Percentiles rank a stretch among this genome's conserved stretches.
Conservation (phyloP, 1,140 invertebrate species). For the Trichonephila clavata region DNA sequence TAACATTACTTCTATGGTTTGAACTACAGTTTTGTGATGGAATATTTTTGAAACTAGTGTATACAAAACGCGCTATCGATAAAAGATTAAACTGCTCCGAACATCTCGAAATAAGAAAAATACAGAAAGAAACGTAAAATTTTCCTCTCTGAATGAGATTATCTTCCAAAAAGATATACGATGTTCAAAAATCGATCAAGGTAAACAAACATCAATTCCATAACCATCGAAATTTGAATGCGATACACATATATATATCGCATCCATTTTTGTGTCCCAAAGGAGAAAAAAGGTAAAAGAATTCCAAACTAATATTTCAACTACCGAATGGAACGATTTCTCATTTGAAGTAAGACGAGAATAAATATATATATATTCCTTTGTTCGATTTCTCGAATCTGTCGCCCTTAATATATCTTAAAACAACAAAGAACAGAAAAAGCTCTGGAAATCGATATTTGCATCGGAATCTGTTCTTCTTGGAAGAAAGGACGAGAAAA, state of each 20-base stretch:
- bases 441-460: constrained; percentile 32
- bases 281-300: background rate
- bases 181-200: constrained; percentile 35
- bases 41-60: background rate
- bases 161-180: background rate
- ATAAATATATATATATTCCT: constrained; percentile 2
- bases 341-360: constrained; percentile 50
- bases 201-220: constrained; percentile 37
- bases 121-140: background rate
- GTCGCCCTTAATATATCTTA: constrained; percentile 61
- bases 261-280: constrained; percentile 10
- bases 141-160: background rate
- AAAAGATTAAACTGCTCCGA: constrained; percentile 7
- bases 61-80: background rate
- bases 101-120: background rate
- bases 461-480: background rate
- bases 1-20: background rate
- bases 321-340: constrained; percentile 47
- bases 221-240: constrained; percentile 25
- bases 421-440: constrained; percentile 47
- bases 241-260: constrained; percentile 42
- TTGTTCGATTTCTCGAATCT: constrained; percentile 47
- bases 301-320: constrained; percentile 52
- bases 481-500: background rate
- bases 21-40: background rate